Evolutionary conservation across 2,113 vertebrate species (phyloP).

Genomic region (Aptenodytes forsteri): DNA sequence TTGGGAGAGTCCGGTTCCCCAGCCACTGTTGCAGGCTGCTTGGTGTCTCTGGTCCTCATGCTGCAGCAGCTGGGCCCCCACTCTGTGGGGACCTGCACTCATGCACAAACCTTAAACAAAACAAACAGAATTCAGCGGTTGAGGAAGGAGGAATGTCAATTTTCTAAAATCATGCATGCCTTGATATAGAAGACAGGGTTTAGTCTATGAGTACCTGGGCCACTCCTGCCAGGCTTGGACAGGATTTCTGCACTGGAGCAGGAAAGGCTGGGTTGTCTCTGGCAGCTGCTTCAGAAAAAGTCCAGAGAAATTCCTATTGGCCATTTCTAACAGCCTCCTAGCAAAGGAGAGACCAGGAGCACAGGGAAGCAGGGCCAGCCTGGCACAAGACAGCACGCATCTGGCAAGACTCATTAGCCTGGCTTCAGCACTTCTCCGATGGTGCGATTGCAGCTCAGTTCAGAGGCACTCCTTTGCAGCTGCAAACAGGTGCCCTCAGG

Average conservation of each 20-base stretch:
- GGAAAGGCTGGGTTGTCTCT: background rate
- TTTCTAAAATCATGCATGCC: background rate
- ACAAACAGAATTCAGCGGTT: background rate
- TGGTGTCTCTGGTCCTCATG: background rate
- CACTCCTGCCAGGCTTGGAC: background rate
- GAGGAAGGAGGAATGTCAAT: background rate
- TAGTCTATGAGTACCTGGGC: accelerated
- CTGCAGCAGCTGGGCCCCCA: accelerated
- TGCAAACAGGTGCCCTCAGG: background rate
- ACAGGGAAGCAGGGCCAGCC: background rate
- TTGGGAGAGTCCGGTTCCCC: background rate
- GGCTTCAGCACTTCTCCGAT: background rate
- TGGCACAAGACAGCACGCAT: accelerated
- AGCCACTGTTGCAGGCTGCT: accelerated
- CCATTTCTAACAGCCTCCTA: background rate
- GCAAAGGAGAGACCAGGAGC: background rate
- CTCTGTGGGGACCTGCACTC: accelerated
- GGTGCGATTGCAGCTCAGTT: background rate
- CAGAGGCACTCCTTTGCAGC: background rate
- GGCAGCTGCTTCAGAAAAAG: background rate
- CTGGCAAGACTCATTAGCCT: background rate
- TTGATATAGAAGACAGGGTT: background rate
- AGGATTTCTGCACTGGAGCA: background rate
- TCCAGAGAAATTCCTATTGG: background rate
- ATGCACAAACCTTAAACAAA: background rate